These are phyloP conservation scores for Temnopleurus reevesii DNA, from an alignment of 53 echinoderm and acorn worm species.

Conservation along the genomic window DNA sequence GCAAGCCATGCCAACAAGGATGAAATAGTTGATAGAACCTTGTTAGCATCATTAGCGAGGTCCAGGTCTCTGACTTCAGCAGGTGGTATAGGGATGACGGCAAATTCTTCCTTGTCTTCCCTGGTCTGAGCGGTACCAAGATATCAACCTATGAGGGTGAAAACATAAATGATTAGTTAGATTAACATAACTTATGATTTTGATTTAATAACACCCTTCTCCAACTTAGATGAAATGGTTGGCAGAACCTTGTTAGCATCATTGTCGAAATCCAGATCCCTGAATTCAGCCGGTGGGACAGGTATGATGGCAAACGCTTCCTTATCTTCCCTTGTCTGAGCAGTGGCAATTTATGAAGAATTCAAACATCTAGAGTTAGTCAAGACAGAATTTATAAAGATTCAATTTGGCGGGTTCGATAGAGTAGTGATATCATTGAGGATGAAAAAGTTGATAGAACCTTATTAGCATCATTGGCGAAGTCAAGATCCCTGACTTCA, in stretches of 20 bases:
- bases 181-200: constrained; percentile 63
- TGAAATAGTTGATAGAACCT: constrained; percentile 73
- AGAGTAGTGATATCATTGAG: no score
- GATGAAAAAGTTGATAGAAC: no score
- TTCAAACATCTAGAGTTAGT: background rate
- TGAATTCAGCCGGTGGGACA: constrained; percentile 86
- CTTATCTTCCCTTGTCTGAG: constrained; percentile 89
- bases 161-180: no score
- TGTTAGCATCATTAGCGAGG: constrained; percentile 88
- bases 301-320: constrained; percentile 99
- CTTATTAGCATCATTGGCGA: constrained; percentile 93
- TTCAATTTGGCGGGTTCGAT: no score
- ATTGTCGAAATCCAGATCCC: constrained; percentile 95
- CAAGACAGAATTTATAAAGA: no score
- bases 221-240: constrained; percentile 80
- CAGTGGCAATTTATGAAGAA: constrained; percentile 84
- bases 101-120: constrained; percentile 92
- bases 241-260: constrained; percentile 95
- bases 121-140: constrained; percentile 85
- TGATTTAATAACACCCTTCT: constrained; percentile 92
- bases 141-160: no score
- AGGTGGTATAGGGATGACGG: constrained; percentile 81
- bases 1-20: no score
- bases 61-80: constrained; percentile 83
- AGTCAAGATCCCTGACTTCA: constrained; percentile 89